A percentile compares a stretch with the other conserved stretches of the same genome.
Evolutionary conservation across 1,140 invertebrate genomes (phyloP).

Genomic region (Drosophila kurseongensis): DNA sequence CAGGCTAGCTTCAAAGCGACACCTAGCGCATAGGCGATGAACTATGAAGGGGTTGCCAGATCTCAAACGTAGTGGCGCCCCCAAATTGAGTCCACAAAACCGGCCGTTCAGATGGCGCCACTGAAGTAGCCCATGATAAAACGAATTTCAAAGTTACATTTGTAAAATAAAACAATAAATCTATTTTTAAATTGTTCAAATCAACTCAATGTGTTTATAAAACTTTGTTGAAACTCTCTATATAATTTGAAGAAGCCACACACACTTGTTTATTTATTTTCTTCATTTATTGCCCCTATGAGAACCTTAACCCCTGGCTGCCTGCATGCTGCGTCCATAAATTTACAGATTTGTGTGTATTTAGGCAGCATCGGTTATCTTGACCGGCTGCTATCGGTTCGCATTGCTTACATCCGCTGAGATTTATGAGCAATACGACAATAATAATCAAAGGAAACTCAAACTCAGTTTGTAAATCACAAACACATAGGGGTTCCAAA

Average conservation of each 20-base stretch:
- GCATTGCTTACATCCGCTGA: conserved; percentile 33
- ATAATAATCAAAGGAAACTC: conserved; percentile 30
- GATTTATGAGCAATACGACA: conserved; percentile 9
- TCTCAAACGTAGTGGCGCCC: background rate
- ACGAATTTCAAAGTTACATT: background rate
- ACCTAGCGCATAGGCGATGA: background rate
- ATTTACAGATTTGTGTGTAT: conserved; percentile 12
- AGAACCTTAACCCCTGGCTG: conserved; percentile 24
- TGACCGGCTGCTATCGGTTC: conserved; percentile 23
- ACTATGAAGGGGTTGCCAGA: conserved; percentile 18
- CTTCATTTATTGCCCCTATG: conserved; percentile 1
- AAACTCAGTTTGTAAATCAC: conserved; percentile 1
- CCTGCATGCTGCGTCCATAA: conserved; percentile 18
- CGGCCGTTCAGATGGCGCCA: conserved; percentile 1
- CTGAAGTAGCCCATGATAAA: background rate
- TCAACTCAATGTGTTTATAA: background rate
- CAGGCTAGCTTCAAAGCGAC: background rate
- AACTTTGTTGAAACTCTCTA: background rate
- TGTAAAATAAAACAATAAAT: background rate
- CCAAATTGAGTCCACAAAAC: too few species aligned
- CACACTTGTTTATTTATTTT: conserved; percentile 1
- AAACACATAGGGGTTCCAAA: conserved; percentile 17
- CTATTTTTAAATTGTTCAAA: background rate
- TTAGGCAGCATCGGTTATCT: conserved; percentile 40
- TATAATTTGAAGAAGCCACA: background rate